Base-by-base conservation (phyloP, 2,888 invertebrate genomes). In the Phaedon cochleariae region DNA sequence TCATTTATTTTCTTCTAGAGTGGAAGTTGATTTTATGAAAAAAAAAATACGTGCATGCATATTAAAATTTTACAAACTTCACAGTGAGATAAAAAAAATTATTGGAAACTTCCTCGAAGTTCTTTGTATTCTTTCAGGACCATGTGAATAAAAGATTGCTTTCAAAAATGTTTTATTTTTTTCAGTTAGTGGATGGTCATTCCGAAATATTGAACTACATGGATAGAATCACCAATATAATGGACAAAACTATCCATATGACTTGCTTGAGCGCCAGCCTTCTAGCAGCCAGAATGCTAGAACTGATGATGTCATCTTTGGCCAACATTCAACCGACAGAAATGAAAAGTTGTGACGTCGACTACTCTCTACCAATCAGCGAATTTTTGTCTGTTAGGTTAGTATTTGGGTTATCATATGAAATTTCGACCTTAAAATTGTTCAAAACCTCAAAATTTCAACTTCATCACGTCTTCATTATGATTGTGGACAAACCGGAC, bases 341-440 rank as follows among this genome's bases (percentile, higher is more conserved):
- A 78, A 87, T 88, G 84, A 83, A 87, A 73, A 90, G 90, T 78
- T 85, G 87, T 0, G 82, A 87, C 0, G 83, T 85, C 18, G 86
- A 90, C 67, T 90, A 89, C 74, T 88, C 89, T 18, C 84, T 85
- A 41, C 89, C 90, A 0, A 85, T 92, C 0, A 85, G 89, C 64
- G 89, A 91, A 63, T 90, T 90, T 84, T 85, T 94, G 49, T 90
- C 93, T 9, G 86, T 94, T 59, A 86, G 82, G 88, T 88, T 76
- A 75, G 73, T 65, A 55, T 53, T 17, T 45, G 17, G 61, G 12
- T 9, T 21, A 41, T 54, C 5, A 45, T 41, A 34, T n/a, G 41
- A 49, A n/a, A n/a, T n/a, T n/a, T n/a, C n/a, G n/a, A n/a, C n/a
- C n/a, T n/a, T n/a, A n/a, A n/a, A n/a, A n/a, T n/a, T n/a, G n/a